Conservation (phyloP, 2,113 vertebrate genomes). For the Fukomys damarensis region DNA sequence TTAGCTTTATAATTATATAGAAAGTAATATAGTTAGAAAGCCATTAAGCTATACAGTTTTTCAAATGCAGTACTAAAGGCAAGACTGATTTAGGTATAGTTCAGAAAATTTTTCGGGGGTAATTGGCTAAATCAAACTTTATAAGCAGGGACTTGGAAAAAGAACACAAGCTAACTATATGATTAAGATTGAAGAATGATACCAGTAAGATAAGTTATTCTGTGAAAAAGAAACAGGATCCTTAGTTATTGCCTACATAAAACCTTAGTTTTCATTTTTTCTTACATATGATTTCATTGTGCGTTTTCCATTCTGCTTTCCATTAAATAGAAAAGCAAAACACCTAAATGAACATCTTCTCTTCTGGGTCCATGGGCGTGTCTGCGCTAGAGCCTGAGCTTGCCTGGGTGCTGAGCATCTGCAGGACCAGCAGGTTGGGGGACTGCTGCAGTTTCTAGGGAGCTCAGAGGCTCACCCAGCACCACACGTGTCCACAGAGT, state of each 20-base stretch:
- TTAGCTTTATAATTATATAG: slow-evolving; percentile 11
- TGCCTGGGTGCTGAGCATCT: background rate
- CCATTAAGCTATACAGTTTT: slow-evolving; percentile 54
- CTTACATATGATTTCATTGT: slow-evolving; percentile 16
- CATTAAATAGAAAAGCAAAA: slow-evolving; percentile 8
- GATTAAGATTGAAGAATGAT: slow-evolving; percentile 38
- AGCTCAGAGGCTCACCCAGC: slow-evolving; percentile 62
- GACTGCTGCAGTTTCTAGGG: slow-evolving; percentile 38
- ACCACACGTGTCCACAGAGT: slow-evolving; percentile 64
- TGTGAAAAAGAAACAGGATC: background rate
- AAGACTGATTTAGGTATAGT: slow-evolving; percentile 57
- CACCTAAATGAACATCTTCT: background rate
- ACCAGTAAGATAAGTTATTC: slow-evolving; percentile 37
- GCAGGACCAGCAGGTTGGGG: background rate
- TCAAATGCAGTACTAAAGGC: slow-evolving; percentile 49
- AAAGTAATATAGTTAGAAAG: slow-evolving; percentile 37
- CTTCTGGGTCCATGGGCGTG: background rate
- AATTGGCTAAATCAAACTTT: slow-evolving; percentile 51
- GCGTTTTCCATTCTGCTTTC: slow-evolving; percentile 18
- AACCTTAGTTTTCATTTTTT: background rate
- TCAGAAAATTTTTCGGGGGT: slow-evolving; percentile 7
- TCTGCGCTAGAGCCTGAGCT: background rate
- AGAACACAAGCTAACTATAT: slow-evolving; percentile 10
- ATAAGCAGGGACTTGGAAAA: slow-evolving; percentile 48
- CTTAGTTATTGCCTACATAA: background rate